Conservation (phyloP, 2,797 vertebrate genomes). For the Spea hammondii region DNA sequence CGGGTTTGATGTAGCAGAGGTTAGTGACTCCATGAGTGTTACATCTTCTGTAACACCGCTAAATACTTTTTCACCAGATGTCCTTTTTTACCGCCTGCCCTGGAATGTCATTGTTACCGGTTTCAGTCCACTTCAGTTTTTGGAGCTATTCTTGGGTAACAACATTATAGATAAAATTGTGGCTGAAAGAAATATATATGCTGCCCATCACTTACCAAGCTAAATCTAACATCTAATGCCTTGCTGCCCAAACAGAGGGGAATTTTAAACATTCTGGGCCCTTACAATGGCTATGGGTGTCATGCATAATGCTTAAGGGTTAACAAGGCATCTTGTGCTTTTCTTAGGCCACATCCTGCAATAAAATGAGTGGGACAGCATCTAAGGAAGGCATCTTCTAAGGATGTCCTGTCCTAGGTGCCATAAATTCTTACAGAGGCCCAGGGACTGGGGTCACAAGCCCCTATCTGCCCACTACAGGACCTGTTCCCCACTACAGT, state of each 20-base stretch:
- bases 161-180: neutral
- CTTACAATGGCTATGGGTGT: too few relatives aligned
- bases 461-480: too few relatives aligned
- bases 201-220: neutral
- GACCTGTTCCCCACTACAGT: too few relatives aligned
- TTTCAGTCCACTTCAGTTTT: neutral
- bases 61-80: neutral
- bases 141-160: neutral
- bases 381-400: too few relatives aligned
- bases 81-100: neutral
- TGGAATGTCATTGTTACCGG: neutral
- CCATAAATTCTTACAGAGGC: too few relatives aligned
- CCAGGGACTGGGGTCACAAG: too few relatives aligned
- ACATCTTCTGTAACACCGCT: neutral
- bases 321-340: too few relatives aligned
- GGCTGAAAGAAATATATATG: neutral
- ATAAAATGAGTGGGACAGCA: too few relatives aligned
- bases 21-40: neutral
- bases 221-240: neutral
- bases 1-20: neutral
- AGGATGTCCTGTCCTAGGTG: too few relatives aligned
- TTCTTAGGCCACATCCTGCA: too few relatives aligned
- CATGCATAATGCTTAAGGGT: too few relatives aligned
- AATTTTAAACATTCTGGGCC: neutral
- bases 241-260: neutral